Evolutionary conservation across 2,888 invertebrate genomes (phyloP).

Genomic region (Caenorhabditis sp.): DNA sequence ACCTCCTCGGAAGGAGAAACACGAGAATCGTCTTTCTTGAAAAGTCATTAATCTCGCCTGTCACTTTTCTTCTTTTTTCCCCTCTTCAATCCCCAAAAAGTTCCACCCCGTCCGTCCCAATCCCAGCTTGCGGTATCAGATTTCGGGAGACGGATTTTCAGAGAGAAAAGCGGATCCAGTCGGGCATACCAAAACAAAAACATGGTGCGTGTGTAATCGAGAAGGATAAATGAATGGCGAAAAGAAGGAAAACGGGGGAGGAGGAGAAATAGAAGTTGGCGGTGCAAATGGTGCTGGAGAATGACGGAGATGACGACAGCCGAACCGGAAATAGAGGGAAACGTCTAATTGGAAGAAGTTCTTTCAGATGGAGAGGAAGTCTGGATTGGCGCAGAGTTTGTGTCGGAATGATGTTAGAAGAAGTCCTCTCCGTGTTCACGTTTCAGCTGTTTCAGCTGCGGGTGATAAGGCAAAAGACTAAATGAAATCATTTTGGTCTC

Average conservation of each 20-base stretch:
- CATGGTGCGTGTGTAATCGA: constrained; percentile 17
- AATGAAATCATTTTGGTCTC: constrained; percentile 27
- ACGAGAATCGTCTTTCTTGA: background rate
- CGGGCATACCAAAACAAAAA: constrained; percentile 27
- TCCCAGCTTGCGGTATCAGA: constrained; percentile 39
- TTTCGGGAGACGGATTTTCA: constrained; percentile 22
- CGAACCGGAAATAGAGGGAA: constrained; percentile 18
- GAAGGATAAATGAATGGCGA: constrained; percentile 13
- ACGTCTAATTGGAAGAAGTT: constrained; percentile 39
- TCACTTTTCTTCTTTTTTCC: background rate
- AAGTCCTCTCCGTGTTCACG: background rate
- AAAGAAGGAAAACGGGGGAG: too few species aligned
- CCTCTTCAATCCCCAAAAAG: background rate
- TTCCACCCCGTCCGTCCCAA: background rate
- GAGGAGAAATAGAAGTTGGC: constrained; percentile 25
- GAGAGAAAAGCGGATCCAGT: background rate
- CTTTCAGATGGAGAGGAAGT: constrained; percentile 3
- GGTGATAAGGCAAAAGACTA: background rate
- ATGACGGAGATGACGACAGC: constrained; percentile 30
- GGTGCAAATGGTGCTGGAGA: background rate
- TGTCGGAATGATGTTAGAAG: background rate
- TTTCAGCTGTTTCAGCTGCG: constrained; percentile 25
- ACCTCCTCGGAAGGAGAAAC: too few species aligned
- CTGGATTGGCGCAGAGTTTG: constrained; percentile 5
- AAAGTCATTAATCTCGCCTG: constrained; percentile 42